Evolutionary conservation across 1,140 invertebrate genomes (phyloP).

Genomic region (Drosophila parvula): DNA sequence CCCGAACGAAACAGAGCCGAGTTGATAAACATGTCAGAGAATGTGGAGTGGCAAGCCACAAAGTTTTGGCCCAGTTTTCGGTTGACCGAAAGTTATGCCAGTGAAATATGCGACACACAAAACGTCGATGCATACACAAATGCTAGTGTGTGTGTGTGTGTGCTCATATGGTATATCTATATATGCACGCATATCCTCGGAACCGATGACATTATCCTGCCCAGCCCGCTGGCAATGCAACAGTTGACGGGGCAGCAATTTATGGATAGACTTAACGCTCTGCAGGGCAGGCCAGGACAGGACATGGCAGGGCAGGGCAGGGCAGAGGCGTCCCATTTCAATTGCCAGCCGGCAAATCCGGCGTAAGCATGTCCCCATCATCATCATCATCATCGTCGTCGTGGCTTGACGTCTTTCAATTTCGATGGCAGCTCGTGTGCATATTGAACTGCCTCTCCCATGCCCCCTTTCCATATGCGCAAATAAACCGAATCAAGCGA

Average conservation of each 20-base stretch:
- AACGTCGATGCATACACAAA: slow-evolving; percentile 24
- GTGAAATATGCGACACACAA: slow-evolving; percentile 39
- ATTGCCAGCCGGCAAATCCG: slow-evolving; percentile 49
- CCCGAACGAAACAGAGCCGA: slow-evolving; percentile 1
- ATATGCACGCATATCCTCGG: slow-evolving; percentile 17
- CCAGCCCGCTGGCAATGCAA: slow-evolving; percentile 26
- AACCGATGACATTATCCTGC: slow-evolving; percentile 50
- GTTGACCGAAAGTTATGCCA: slow-evolving; percentile 44
- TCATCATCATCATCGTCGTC: slow-evolving; percentile 1
- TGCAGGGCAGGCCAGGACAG: slow-evolving; percentile 13
- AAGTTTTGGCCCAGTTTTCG: slow-evolving; percentile 50
- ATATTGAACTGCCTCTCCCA: slow-evolving; percentile 24
- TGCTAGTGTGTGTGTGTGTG: neutral
- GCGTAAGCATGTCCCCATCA: slow-evolving; percentile 51
- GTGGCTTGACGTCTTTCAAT: slow-evolving; percentile 51
- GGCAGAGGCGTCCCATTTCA: slow-evolving; percentile 34
- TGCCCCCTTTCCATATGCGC: slow-evolving; percentile 60
- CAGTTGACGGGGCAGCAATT: slow-evolving; percentile 53
- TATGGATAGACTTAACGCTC: slow-evolving; percentile 50
- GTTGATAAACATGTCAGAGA: slow-evolving; percentile 50
- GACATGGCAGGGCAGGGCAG: slow-evolving; percentile 9
- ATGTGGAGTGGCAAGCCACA: slow-evolving; percentile 33
- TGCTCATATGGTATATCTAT: slow-evolving; percentile 3
- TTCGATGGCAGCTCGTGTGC: slow-evolving; percentile 42
- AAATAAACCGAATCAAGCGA: slow-evolving; percentile 82